Evolutionary conservation across 2,888 invertebrate genomes (phyloP), one percentile per base, ranked within the genome.

Genomic region (Atrina japonica): DNA sequence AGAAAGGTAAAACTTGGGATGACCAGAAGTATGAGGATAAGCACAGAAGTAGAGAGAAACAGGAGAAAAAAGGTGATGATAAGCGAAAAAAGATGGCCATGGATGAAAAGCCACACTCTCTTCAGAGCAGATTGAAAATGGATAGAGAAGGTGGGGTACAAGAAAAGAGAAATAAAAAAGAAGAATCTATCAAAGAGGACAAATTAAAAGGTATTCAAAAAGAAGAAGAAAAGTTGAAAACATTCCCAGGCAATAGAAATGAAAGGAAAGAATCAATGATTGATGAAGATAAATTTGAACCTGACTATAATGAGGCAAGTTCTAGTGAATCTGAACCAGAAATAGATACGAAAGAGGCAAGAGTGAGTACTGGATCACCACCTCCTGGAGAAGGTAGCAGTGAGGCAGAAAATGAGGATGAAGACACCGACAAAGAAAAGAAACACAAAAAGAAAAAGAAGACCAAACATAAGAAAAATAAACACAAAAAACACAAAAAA

Each of bases 221-320:
- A 35, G 56, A 43, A 21, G 53, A 16, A 21, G 30, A 16, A 14
- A 59, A 27, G 21, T 0, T 61, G 23, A 59, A 25, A n/a, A 11
- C n/a, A 43, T 7, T 25, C 23, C 5, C 14, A 27, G 35, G 6
- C 35, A 25, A 52, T 6, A 59, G 70, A 1, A 30, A 76, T 27
- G 81, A 83, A 29, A 70, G 88, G 5, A 87, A 87, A 66, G 83
- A 87, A 21, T 88, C 88, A 0, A 73, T 86, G 23, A 75, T 85
- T 47, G 88, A 88, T 65, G 88, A 88, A 71, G 78, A 86, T 0
- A 78, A 80, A 60, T 88, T 88, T 82, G 87, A 82, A 43, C 88
- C 88, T 0, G 88, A 88, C 73, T 88, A 88, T 75, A 80, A 83
- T 18, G 87, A 86, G 18, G 75, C 58, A 18, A 61, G 73, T 64